Evolutionary conservation across 2,113 vertebrate genomes (phyloP).

Genomic region (Nothobranchius kuhntae): DNA sequence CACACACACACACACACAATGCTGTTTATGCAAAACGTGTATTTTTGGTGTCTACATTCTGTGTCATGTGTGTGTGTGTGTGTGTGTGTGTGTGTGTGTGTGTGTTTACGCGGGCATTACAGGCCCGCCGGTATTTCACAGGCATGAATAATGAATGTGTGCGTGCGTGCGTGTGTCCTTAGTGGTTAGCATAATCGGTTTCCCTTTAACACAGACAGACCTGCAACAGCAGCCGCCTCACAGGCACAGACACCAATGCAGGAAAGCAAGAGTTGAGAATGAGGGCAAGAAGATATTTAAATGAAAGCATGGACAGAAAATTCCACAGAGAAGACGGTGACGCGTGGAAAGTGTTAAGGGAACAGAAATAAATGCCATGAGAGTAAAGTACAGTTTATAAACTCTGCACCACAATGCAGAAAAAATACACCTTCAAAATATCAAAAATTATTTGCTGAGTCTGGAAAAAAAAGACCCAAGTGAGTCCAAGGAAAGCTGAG

Average conservation of each 20-base stretch:
- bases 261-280: conserved; percentile 1
- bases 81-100: conserved; percentile 25
- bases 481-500: too few relatives aligned
- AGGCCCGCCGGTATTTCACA: too few relatives aligned
- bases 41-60: not conserved
- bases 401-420: not conserved
- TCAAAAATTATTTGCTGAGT: not conserved
- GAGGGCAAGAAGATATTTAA: not conserved
- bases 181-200: too few relatives aligned
- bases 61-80: not conserved
- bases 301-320: not conserved
- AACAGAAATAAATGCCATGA: not conserved
- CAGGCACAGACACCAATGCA: conserved; percentile 35
- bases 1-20: too few relatives aligned
- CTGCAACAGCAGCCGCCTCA: conserved; percentile 46
- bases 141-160: too few relatives aligned
- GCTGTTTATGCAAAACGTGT: not conserved
- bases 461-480: too few relatives aligned
- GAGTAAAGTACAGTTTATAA: conserved; percentile 1
- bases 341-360: not conserved
- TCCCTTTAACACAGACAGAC: conserved; percentile 46
- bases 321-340: not conserved
- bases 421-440: not conserved
- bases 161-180: too few relatives aligned
- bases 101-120: not conserved